Conservation (phyloP, 2,888 invertebrate species). For the Caenorhabditis panamensis region DNA sequence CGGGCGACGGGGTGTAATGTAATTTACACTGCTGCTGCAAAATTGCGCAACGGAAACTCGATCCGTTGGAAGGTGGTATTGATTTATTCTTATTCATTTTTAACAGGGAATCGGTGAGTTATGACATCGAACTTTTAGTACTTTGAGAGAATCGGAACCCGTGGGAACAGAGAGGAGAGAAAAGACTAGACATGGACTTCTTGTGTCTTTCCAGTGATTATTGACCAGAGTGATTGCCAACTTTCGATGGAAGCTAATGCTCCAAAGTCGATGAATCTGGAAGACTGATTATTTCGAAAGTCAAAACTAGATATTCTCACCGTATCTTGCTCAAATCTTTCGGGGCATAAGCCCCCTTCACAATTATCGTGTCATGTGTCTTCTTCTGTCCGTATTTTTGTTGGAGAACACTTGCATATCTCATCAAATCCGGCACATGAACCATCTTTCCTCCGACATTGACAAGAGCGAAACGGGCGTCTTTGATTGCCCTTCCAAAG, state of each 20-base stretch:
- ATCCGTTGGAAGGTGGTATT: conserved; percentile 1
- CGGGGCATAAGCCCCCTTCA: conserved; percentile 76
- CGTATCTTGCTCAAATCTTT: conserved; percentile 75
- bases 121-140: not conserved
- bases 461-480: conserved; percentile 80
- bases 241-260: conserved; percentile 76
- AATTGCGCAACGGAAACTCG: not conserved
- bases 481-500: conserved; percentile 80
- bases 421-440: conserved; percentile 80
- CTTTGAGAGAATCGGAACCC: not conserved
- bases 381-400: conserved; percentile 77
- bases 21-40: conserved; percentile 25
- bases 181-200: conserved; percentile 48
- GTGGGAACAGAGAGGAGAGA: not conserved
- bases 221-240: conserved; percentile 72
- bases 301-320: no score
- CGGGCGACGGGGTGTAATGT: not conserved
- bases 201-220: conserved; percentile 68
- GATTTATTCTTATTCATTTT: conserved; percentile 6
- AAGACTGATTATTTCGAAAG: conserved; percentile 25
- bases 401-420: conserved; percentile 80
- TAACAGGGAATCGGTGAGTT: no score
- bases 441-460: conserved; percentile 81
- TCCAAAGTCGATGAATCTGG: conserved; percentile 72
- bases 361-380: conserved; percentile 63